These are phyloP conservation scores for Epizoanthus rinbou DNA, from an alignment of 92 coral and sea anemone genomes.

Conservation along the genomic window DNA sequence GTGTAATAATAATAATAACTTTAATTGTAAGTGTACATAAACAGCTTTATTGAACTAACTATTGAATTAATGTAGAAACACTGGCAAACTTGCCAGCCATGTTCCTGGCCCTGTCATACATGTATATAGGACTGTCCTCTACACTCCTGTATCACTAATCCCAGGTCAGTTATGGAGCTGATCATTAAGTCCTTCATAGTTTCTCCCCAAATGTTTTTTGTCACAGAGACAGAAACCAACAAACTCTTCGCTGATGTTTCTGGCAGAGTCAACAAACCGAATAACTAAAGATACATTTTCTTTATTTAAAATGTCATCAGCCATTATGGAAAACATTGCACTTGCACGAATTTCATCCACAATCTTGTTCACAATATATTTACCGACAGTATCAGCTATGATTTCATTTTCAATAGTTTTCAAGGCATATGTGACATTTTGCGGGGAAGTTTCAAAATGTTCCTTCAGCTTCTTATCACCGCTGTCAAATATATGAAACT, in stretches of 20 bases:
- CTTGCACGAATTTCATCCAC: slow-evolving; percentile 21
- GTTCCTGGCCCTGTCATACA: slow-evolving; percentile 41
- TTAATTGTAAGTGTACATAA: no score
- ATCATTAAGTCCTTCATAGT: slow-evolving; percentile 24
- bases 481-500: slow-evolving; percentile 59
- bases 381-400: slow-evolving; percentile 57
- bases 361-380: slow-evolving; percentile 45
- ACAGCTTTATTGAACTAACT: slow-evolving; percentile 52
- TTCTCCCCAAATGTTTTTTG: background rate
- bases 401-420: slow-evolving; percentile 57
- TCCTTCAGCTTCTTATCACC: slow-evolving; percentile 59
- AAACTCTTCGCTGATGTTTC: no score
- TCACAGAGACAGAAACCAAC: no score
- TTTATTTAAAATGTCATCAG: slow-evolving; percentile 58
- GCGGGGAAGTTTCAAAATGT: no score
- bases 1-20: no score
- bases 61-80: slow-evolving; percentile 28
- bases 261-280: slow-evolving; percentile 54
- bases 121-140: slow-evolving; percentile 36
- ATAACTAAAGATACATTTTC: slow-evolving; percentile 61
- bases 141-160: slow-evolving; percentile 29
- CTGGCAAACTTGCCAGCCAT: slow-evolving; percentile 40
- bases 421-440: slow-evolving; percentile 58
- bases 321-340: slow-evolving; percentile 48
- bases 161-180: slow-evolving; percentile 34